phyloP scores from a whole-genome alignment of 53 echinoderm and acorn worm genomes.

The Holothuria scabra region DNA sequence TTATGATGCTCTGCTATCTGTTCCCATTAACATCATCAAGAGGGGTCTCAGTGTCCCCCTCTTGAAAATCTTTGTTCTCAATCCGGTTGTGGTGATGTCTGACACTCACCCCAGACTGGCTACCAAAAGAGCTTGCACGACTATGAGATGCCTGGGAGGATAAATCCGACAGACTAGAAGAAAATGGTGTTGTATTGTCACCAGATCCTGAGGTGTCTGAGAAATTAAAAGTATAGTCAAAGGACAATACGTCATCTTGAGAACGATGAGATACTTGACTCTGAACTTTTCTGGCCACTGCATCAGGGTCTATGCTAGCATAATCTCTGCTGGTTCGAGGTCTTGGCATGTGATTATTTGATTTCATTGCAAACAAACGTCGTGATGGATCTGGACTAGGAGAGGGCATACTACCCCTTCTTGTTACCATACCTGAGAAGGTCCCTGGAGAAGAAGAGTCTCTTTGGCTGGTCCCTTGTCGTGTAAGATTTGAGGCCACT shows the following conservation, averaged over 20 bases:
- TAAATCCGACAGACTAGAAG: slow-evolving; percentile 25
- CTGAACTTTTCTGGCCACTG: slow-evolving; percentile 10
- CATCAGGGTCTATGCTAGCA: slow-evolving; percentile 58
- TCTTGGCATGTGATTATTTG: slow-evolving; percentile 40
- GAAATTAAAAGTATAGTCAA: background rate
- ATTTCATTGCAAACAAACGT: background rate
- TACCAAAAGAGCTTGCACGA: slow-evolving; percentile 28
- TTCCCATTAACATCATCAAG: background rate
- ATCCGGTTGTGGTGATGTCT: background rate
- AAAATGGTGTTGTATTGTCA: background rate
- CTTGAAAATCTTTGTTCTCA: background rate
- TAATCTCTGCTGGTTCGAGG: slow-evolving; percentile 67
- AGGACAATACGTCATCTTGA: slow-evolving; percentile 9
- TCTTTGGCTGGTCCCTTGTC: slow-evolving; percentile 4
- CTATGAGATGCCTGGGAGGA: slow-evolving; percentile 33
- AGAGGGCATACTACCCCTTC: slow-evolving; percentile 26
- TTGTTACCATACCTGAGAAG: background rate
- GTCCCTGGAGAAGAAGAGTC: background rate
- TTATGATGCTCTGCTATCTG: slow-evolving; percentile 12
- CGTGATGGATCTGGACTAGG: background rate
- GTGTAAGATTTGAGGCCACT: slow-evolving; percentile 40
- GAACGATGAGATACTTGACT: background rate
- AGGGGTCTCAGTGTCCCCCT: background rate
- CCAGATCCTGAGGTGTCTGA: slow-evolving; percentile 39
- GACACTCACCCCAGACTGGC: slow-evolving; percentile 39